These are phyloP conservation scores for Mohoua ochrocephala DNA, from an alignment of 2,113 vertebrate species.

Conservation along the genomic window DNA sequence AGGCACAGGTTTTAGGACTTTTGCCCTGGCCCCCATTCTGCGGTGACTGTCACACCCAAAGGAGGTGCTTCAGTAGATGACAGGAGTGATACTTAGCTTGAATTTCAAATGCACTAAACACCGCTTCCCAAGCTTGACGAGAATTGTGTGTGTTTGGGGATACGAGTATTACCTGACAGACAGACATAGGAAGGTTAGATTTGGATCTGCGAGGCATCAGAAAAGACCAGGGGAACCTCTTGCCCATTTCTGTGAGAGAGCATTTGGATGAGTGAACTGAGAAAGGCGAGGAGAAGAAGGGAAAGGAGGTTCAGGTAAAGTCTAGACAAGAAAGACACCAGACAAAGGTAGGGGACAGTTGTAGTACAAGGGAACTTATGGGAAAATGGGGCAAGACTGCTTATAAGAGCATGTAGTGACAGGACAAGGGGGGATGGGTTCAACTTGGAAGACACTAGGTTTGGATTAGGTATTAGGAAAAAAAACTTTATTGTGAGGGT, in stretches of 20 bases:
- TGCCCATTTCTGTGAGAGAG: background rate
- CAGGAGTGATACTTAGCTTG: background rate
- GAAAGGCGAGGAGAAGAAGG: background rate
- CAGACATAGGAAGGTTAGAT: background rate
- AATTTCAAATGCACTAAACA: background rate
- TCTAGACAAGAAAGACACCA: background rate
- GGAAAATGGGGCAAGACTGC: background rate
- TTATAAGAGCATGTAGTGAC: no score
- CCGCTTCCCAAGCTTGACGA: background rate
- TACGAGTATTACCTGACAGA: accelerated
- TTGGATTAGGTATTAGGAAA: background rate
- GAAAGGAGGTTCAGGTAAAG: background rate
- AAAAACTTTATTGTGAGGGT: background rate
- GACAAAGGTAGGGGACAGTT: background rate
- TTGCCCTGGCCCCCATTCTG: background rate
- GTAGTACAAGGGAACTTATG: background rate
- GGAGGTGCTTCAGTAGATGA: background rate
- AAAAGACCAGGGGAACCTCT: background rate
- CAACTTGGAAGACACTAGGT: background rate
- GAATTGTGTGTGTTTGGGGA: background rate
- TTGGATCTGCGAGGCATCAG: background rate
- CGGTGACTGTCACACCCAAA: background rate
- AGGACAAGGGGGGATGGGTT: background rate
- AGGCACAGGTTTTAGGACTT: background rate
- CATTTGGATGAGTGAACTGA: background rate